Evolutionary conservation across 2,888 invertebrate species (phyloP).

Genomic region (Pandemis cinnamomeana): DNA sequence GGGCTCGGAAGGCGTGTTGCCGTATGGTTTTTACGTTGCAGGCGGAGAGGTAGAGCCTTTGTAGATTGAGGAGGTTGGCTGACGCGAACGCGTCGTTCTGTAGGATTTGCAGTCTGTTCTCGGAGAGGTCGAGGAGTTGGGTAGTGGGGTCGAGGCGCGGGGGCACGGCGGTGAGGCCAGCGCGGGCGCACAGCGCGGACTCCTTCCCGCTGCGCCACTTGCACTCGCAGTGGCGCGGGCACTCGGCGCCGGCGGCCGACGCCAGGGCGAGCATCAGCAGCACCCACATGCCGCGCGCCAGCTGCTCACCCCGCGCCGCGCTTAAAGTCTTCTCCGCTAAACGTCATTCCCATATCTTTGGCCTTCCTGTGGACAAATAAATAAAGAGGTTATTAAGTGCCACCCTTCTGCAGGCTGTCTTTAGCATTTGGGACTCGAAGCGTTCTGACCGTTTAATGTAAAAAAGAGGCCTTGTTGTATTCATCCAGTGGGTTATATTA

Average conservation of each 20-base stretch:
- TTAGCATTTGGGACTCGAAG: no score
- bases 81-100: slow-evolving; percentile 90
- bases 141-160: slow-evolving; percentile 90
- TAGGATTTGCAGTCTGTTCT: slow-evolving; percentile 88
- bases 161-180: slow-evolving; percentile 90
- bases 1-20: slow-evolving; percentile 89
- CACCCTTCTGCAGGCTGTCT: no score
- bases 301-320: slow-evolving; percentile 73
- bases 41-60: slow-evolving; percentile 89
- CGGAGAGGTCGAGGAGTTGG: slow-evolving; percentile 91
- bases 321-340: slow-evolving; percentile 71
- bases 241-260: slow-evolving; percentile 85
- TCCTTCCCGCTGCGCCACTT: slow-evolving; percentile 96
- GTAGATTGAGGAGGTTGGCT: slow-evolving; percentile 91
- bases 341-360: slow-evolving; percentile 72
- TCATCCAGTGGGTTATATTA: no score
- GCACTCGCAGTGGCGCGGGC: slow-evolving; percentile 92
- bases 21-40: slow-evolving; percentile 89
- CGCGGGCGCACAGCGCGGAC: slow-evolving; percentile 91
- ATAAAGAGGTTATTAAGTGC: background rate
- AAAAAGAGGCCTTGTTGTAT: no score
- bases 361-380: slow-evolving; percentile 61
- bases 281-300: slow-evolving; percentile 85
- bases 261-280: slow-evolving; percentile 75
- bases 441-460: no score